Evolutionary conservation across 2,888 invertebrate genomes (phyloP).

Genomic region (Acleris cristana): DNA sequence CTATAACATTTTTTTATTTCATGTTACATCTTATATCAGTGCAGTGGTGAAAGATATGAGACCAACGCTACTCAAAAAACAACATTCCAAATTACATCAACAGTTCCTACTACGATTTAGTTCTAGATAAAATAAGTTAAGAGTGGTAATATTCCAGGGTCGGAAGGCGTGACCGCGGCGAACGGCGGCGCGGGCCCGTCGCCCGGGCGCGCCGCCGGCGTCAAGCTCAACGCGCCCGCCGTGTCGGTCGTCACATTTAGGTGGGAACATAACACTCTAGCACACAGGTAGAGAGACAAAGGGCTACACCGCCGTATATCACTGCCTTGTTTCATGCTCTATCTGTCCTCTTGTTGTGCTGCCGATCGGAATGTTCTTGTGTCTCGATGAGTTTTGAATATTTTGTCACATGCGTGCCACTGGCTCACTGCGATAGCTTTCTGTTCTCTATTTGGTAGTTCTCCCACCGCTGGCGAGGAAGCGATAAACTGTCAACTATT

Average conservation of each 20-base stretch:
- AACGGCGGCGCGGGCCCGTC: conserved; percentile 61
- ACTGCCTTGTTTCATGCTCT: conserved; percentile 35
- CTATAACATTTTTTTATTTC: too few relatives aligned
- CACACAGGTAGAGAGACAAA: conserved; percentile 87
- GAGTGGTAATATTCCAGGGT: neutral
- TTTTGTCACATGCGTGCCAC: too few relatives aligned
- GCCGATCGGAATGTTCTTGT: too few relatives aligned
- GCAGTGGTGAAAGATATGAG: too few relatives aligned
- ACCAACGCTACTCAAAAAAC: too few relatives aligned
- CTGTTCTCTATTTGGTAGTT: too few relatives aligned
- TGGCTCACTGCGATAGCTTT: too few relatives aligned
- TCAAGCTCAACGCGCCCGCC: conserved; percentile 86
- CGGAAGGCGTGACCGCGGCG: conserved; percentile 34
- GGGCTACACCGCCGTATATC: conserved; percentile 66
- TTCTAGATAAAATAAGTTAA: neutral
- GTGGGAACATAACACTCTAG: conserved; percentile 88
- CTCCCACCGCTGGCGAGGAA: too few relatives aligned
- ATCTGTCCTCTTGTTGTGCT: neutral
- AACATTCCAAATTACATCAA: too few relatives aligned
- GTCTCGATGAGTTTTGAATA: neutral
- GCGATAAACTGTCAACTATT: too few relatives aligned
- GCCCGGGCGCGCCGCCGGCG: conserved; percentile 76
- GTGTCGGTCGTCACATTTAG: conserved; percentile 96
- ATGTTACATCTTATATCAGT: too few relatives aligned
- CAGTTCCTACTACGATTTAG: too few relatives aligned